Evolutionary conservation across 1,140 invertebrate species (phyloP).

Genomic region (Macrosteles quadrilineatus): DNA sequence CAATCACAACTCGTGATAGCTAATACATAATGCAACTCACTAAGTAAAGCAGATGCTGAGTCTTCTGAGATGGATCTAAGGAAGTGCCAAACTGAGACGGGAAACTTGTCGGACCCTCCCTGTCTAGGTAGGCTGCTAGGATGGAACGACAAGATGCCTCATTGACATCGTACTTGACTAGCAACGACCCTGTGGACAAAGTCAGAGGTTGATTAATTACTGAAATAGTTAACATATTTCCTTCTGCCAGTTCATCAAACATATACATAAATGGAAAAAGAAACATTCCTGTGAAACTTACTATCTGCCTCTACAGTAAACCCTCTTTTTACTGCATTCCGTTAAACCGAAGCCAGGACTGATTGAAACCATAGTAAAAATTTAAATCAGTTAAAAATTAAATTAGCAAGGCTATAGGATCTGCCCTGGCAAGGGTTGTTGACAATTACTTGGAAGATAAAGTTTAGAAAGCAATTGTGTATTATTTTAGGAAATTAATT

Average conservation of each 20-base stretch:
- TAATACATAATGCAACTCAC: too few relatives aligned
- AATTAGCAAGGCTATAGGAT: too few relatives aligned
- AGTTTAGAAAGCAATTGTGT: too few relatives aligned
- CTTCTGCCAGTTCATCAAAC: not conserved
- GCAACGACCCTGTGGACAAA: constrained; percentile 29
- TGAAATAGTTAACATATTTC: not conserved
- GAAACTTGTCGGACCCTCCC: constrained; percentile 18
- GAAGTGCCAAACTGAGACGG: constrained; percentile 30
- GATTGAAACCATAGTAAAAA: not conserved
- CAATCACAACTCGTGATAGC: too few relatives aligned
- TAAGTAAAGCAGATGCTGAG: constrained; percentile 36
- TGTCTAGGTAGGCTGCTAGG: constrained; percentile 23
- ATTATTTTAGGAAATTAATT: too few relatives aligned
- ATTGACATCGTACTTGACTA: constrained; percentile 33
- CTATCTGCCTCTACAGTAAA: not conserved
- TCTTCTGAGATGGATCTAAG: constrained; percentile 28
- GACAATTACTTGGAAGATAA: too few relatives aligned
- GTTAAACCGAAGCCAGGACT: not conserved
- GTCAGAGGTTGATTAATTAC: not conserved
- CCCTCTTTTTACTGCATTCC: not conserved
- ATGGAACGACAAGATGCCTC: constrained; percentile 25
- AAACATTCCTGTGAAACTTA: not conserved
- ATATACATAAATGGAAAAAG: constrained; percentile 16
- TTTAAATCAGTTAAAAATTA: too few relatives aligned
- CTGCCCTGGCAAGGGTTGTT: too few relatives aligned